Conservation (phyloP, 2,888 invertebrate species). For the Tiphia femorata region DNA sequence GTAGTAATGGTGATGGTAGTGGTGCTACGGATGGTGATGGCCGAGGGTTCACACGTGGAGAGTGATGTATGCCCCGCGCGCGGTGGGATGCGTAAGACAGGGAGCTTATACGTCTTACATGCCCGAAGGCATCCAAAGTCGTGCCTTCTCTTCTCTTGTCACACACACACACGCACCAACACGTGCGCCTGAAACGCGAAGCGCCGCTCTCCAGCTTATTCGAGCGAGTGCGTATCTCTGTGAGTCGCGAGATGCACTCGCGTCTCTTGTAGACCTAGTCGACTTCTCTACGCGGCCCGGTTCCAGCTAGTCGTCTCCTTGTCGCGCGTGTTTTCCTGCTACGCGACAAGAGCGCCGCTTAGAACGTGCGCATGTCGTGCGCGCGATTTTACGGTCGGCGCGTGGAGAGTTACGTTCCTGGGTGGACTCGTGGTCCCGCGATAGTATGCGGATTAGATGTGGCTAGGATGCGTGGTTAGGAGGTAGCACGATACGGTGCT, state of each 20-base stretch:
- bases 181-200: too few species aligned
- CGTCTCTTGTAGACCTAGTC: neutral
- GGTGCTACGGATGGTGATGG: conserved; percentile 23
- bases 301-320: neutral
- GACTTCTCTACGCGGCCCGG: too few species aligned
- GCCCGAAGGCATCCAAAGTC: conserved; percentile 48
- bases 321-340: neutral
- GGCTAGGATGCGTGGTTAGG: too few species aligned
- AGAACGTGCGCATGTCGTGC: neutral
- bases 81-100: conserved; percentile 56
- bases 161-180: neutral
- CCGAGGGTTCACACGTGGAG: conserved; percentile 41
- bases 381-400: too few species aligned
- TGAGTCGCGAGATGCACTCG: neutral
- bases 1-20: conserved; percentile 12
- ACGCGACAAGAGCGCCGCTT: neutral
- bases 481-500: too few species aligned
- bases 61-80: conserved; percentile 55
- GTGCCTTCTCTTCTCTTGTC: conserved; percentile 22
- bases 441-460: too few species aligned
- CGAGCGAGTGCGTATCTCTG: too few species aligned
- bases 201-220: neutral
- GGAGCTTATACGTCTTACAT: conserved; percentile 55
- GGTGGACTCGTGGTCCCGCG: too few species aligned
- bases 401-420: too few species aligned